These are phyloP conservation scores for Lycaena phlaeas DNA, from an alignment of 2,888 invertebrate species.

Conservation along the genomic window DNA sequence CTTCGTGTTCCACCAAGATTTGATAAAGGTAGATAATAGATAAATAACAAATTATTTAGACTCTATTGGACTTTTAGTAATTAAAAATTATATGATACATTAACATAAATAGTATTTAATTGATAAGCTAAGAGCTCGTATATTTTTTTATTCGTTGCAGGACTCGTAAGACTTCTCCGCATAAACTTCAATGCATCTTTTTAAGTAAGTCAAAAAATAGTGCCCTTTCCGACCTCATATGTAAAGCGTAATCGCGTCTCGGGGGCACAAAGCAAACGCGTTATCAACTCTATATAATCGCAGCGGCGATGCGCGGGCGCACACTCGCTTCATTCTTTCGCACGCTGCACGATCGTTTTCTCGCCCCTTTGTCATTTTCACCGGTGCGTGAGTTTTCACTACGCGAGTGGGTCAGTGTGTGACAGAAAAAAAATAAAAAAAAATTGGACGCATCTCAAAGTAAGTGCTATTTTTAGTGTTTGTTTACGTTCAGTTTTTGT, in stretches of 20 bases:
- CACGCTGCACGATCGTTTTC: conserved; percentile 48
- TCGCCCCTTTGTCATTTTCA: conserved; percentile 45
- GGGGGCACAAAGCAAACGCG: conserved; percentile 26
- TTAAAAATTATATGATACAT: no score
- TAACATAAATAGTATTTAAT: no score
- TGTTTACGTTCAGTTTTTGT: neutral
- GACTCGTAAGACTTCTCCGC: no score
- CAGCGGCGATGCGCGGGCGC: conserved; percentile 53
- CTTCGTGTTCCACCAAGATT: no score
- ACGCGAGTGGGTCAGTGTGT: conserved; percentile 59
- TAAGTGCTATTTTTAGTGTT: neutral
- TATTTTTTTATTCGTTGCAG: no score
- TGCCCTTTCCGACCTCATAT: neutral
- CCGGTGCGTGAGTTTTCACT: conserved; percentile 46
- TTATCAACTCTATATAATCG: conserved; percentile 59
- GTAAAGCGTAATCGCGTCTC: conserved; percentile 19
- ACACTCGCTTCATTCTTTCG: conserved; percentile 50
- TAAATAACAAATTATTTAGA: no score
- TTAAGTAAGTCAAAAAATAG: no score
- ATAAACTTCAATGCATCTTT: no score
- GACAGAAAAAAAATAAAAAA: conserved; percentile 12
- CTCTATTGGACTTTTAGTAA: no score
- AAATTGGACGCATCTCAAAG: neutral
- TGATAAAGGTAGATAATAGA: no score
- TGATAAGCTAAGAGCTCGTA: no score